phyloP scores from a whole-genome alignment of 2,113 vertebrate genomes.

The Protobothrops mucrosquamatus region DNA sequence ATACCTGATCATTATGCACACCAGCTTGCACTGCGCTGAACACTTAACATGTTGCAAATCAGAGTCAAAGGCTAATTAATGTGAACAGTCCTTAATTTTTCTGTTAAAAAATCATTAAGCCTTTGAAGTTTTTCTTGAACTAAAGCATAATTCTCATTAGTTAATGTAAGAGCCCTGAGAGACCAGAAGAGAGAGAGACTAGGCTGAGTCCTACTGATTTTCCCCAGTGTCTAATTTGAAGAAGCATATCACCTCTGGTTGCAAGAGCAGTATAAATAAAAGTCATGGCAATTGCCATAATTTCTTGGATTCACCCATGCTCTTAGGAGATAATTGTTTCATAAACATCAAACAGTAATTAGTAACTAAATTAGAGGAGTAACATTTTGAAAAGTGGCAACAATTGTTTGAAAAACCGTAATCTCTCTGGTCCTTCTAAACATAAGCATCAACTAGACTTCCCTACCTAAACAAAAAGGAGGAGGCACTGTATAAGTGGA shows the following conservation, averaged over 20 bases:
- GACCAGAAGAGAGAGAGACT: neutral
- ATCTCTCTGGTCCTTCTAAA: neutral
- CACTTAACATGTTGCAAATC: neutral
- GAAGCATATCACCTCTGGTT: neutral
- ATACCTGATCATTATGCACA: neutral
- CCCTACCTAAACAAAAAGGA: neutral
- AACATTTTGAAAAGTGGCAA: neutral
- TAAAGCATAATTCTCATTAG: neutral
- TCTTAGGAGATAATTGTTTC: neutral
- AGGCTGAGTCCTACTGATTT: neutral
- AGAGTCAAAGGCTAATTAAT: neutral
- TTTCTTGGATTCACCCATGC: neutral
- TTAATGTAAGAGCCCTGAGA: neutral
- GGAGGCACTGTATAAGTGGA: neutral
- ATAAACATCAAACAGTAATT: neutral
- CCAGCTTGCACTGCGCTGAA: neutral
- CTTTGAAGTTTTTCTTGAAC: neutral
- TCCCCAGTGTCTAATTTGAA: neutral
- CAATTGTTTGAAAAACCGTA: neutral
- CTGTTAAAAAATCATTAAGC: neutral
- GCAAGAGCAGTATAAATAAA: neutral
- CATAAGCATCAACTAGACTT: neutral
- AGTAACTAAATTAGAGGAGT: neutral
- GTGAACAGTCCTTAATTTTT: neutral
- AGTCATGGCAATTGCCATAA: neutral